phyloP scores from a whole-genome alignment of 2,113 vertebrate species.

The Peromyscus polionotus region DNA sequence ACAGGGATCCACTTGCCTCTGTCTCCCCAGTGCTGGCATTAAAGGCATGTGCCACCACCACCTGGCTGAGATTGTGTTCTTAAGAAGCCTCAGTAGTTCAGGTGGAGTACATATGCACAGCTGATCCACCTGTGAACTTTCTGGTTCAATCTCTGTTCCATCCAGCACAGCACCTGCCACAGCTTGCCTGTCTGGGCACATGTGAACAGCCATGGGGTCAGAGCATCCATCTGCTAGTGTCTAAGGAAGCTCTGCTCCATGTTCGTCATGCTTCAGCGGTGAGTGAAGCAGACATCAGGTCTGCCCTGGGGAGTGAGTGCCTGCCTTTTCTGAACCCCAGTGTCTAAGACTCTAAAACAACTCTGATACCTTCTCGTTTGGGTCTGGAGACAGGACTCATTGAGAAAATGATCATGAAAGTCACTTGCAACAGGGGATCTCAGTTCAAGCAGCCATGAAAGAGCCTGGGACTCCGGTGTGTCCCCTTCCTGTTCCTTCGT shows the following conservation, averaged over 20 bases:
- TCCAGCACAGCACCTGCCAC: background rate
- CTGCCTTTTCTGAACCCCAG: background rate
- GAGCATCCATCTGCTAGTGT: background rate
- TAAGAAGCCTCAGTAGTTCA: background rate
- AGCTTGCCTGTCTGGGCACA: background rate
- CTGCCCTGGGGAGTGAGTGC: background rate
- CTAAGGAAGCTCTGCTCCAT: background rate
- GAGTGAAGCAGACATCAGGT: background rate
- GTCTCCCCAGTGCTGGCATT: background rate
- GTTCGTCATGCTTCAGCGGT: too few species aligned
- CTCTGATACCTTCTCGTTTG: background rate
- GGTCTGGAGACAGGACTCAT: background rate
- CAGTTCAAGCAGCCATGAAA: background rate
- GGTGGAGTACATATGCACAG: background rate
- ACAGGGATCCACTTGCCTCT: background rate
- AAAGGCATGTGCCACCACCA: too few species aligned
- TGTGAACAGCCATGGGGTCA: background rate
- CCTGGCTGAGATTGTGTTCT: background rate
- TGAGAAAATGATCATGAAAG: background rate
- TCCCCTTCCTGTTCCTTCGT: background rate
- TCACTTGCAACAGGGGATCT: background rate
- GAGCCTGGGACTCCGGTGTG: background rate
- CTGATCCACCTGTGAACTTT: background rate
- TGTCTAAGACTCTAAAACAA: constrained; percentile 6
- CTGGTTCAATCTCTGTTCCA: background rate